Percentiles rank a stretch among this genome's conserved stretches.
Conservation (phyloP, 2,113 vertebrate species). For the Daboia siamensis region DNA sequence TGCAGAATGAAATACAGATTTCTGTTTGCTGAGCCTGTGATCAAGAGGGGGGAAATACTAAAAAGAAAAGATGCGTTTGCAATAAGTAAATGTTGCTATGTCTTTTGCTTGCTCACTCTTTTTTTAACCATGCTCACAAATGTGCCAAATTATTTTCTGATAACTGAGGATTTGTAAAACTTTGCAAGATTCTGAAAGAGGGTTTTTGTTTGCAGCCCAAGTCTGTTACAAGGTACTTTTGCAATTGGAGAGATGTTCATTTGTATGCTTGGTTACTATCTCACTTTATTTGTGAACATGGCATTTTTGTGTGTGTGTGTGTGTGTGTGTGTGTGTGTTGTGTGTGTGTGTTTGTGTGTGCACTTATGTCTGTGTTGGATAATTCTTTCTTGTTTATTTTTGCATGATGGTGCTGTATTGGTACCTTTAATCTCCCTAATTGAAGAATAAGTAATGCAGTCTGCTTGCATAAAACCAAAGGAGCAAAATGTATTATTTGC, state of each 20-base stretch:
- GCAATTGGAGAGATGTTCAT: background rate
- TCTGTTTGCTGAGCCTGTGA: background rate
- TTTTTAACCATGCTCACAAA: background rate
- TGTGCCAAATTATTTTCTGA: background rate
- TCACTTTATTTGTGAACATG: conserved; percentile 8
- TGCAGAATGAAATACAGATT: background rate
- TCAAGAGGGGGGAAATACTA: background rate
- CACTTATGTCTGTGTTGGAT: background rate
- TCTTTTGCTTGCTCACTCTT: background rate
- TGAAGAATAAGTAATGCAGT: background rate
- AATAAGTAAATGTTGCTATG: background rate
- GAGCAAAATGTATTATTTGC: background rate
- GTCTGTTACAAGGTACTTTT: background rate
- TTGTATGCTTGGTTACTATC: background rate
- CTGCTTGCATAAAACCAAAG: background rate
- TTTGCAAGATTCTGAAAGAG: background rate
- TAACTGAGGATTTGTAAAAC: background rate
- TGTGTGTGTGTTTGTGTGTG: background rate
- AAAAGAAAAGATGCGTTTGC: conserved; percentile 3
- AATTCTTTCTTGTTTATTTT: background rate
- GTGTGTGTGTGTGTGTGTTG: background rate
- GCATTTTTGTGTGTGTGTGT: background rate
- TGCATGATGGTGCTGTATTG: background rate
- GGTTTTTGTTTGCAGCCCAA: background rate
- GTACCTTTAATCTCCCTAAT: background rate